These are phyloP conservation scores for Fragum fragum DNA, from an alignment of 2,888 invertebrate species.

Conservation along the genomic window DNA sequence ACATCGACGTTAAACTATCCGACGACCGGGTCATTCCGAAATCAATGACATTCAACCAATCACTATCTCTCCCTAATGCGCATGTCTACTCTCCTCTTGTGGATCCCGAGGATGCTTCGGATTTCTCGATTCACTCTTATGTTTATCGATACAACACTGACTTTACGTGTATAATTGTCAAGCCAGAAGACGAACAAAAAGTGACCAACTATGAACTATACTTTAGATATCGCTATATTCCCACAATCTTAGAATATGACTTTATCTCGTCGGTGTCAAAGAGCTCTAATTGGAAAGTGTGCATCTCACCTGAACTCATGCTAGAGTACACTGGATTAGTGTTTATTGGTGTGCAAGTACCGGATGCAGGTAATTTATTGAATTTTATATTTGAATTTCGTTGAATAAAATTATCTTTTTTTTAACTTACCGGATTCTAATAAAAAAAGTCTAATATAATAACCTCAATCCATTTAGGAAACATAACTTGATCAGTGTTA, in stretches of 20 bases:
- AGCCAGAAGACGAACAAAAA: constrained; percentile 18
- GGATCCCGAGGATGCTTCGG: constrained; percentile 66
- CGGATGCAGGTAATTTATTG: constrained; percentile 33
- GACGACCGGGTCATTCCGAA: constrained; percentile 29
- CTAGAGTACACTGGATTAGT: constrained; percentile 43
- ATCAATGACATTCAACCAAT: constrained; percentile 48
- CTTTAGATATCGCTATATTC: constrained; percentile 26
- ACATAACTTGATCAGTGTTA: too few relatives aligned
- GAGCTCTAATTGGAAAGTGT: constrained; percentile 39
- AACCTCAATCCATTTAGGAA: too few relatives aligned
- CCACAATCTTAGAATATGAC: constrained; percentile 45
- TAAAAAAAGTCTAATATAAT: too few relatives aligned
- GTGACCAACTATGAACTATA: constrained; percentile 38
- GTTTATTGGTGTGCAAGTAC: constrained; percentile 39
- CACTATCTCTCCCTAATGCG: constrained; percentile 33
- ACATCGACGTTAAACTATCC: constrained; percentile 47
- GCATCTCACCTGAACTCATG: constrained; percentile 46
- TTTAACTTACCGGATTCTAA: too few relatives aligned
- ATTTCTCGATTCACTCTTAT: constrained; percentile 66
- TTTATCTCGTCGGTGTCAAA: constrained; percentile 13
- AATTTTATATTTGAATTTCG: too few relatives aligned
- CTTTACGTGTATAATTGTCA: constrained; percentile 50
- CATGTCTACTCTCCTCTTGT: constrained; percentile 36
- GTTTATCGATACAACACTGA: constrained; percentile 56
- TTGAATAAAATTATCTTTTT: too few relatives aligned